Percentiles rank a stretch among this genome's conserved stretches.
These are phyloP conservation scores for Ahaetulla prasina DNA, from an alignment of 2,113 vertebrate species.

Conservation along the genomic window DNA sequence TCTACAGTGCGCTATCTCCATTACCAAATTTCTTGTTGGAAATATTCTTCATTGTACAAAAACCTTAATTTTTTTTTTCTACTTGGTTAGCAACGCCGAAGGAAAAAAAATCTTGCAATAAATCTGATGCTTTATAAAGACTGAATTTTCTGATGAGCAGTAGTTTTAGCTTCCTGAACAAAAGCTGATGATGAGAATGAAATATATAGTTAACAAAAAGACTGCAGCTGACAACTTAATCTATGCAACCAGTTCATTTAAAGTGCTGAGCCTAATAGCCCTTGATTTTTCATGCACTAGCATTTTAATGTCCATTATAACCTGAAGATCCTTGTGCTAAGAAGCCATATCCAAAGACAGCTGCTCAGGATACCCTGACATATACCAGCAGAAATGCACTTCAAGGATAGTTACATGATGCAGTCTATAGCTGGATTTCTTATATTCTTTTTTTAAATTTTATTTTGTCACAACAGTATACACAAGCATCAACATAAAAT, in stretches of 20 bases:
- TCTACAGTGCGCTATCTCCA: neutral
- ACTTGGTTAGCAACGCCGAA: neutral
- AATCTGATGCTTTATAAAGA: neutral
- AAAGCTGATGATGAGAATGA: neutral
- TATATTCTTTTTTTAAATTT: too few relatives aligned
- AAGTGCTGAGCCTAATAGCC: neutral
- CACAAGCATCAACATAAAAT: too few relatives aligned
- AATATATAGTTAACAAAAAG: neutral
- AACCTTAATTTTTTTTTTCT: neutral
- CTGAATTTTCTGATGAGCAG: neutral
- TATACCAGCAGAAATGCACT: neutral
- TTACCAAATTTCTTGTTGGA: neutral
- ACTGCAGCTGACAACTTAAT: neutral
- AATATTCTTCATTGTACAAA: neutral
- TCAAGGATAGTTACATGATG: neutral
- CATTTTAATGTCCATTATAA: neutral
- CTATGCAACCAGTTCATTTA: neutral
- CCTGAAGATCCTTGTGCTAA: neutral
- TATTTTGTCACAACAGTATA: too few relatives aligned
- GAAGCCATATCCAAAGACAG: neutral
- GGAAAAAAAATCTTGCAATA: neutral
- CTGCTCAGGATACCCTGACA: neutral
- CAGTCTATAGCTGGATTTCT: neutral
- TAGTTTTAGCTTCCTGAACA: neutral
- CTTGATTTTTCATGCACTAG: neutral